Percentiles rank a stretch among this genome's conserved stretches.
phyloP scores from a whole-genome alignment of 2,888 invertebrate genomes.

The Actias luna region DNA sequence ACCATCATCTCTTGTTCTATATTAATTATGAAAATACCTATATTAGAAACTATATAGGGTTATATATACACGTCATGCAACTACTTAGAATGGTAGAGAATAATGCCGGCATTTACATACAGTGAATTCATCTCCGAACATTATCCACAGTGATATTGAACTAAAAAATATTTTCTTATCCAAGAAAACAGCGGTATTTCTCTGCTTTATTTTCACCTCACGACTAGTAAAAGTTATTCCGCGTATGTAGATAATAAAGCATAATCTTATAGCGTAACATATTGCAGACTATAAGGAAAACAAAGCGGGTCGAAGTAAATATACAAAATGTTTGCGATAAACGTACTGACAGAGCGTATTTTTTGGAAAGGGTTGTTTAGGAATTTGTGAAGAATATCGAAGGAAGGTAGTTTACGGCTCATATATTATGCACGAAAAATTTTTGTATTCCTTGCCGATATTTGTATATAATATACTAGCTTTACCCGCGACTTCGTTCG shows the following conservation, averaged over 20 bases:
- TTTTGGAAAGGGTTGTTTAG: constrained; percentile 13
- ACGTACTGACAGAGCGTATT: constrained; percentile 3
- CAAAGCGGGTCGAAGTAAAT: constrained; percentile 17
- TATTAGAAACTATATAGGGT: too few species aligned
- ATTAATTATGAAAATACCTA: too few species aligned
- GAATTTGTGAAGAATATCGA: constrained; percentile 10
- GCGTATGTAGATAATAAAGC: constrained; percentile 23
- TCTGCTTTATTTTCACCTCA: constrained; percentile 18
- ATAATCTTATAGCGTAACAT: constrained; percentile 36
- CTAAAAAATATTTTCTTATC: constrained; percentile 9
- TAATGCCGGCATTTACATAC: not conserved
- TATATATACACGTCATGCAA: not conserved
- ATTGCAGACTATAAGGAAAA: constrained; percentile 37
- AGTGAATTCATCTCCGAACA: constrained; percentile 15
- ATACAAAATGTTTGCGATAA: constrained; percentile 12
- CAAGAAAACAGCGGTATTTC: constrained; percentile 6
- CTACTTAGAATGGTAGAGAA: not conserved
- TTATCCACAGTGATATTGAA: constrained; percentile 9
- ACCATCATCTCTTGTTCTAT: not conserved
- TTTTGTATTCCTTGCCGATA: not conserved
- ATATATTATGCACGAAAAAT: not conserved
- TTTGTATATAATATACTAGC: too few species aligned
- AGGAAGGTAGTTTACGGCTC: not conserved
- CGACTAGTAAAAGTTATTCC: constrained; percentile 10
- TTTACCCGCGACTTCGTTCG: too few species aligned